Conservation (phyloP, 2,888 invertebrate genomes). For the Anoplius nigerrimus region DNA sequence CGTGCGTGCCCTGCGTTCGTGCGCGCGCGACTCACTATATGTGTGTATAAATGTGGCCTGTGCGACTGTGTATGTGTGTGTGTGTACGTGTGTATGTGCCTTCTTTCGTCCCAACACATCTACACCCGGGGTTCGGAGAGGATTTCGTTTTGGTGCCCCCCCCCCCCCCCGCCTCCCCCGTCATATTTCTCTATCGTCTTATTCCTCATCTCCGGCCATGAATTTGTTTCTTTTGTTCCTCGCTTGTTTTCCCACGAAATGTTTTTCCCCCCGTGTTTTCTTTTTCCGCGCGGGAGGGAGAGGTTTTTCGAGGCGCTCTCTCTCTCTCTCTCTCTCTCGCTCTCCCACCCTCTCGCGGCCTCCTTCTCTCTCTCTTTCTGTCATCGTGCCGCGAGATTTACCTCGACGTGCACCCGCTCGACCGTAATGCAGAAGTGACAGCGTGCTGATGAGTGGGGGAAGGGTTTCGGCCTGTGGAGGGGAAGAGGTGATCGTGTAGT, state of each 20-base stretch:
- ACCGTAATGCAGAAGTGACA: conserved; percentile 64
- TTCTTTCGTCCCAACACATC: neutral
- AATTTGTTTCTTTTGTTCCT: conserved; percentile 14
- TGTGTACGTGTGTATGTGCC: neutral
- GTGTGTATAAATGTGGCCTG: no score
- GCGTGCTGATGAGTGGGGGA: conserved; percentile 51
- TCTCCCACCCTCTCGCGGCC: neutral
- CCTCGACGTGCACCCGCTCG: conserved; percentile 34
- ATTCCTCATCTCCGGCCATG: conserved; percentile 5
- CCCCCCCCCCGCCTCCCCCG: conserved; percentile 2
- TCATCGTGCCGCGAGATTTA: conserved; percentile 14
- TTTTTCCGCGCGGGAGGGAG: neutral
- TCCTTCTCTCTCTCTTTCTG: conserved; percentile 24
- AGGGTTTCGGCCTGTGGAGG: conserved; percentile 40
- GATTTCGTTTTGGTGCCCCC: neutral
- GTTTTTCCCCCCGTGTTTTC: conserved; percentile 4
- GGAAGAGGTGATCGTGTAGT: conserved; percentile 59
- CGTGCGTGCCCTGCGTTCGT: neutral
- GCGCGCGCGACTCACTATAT: no score
- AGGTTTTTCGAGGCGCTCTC: conserved; percentile 16
- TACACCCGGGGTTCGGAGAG: neutral
- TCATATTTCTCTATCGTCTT: conserved; percentile 3
- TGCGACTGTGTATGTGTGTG: no score
- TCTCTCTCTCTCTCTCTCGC: neutral
- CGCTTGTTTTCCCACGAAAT: conserved; percentile 14